phyloP scores from a whole-genome alignment of 2,113 vertebrate species.

The Mirza zaza region DNA sequence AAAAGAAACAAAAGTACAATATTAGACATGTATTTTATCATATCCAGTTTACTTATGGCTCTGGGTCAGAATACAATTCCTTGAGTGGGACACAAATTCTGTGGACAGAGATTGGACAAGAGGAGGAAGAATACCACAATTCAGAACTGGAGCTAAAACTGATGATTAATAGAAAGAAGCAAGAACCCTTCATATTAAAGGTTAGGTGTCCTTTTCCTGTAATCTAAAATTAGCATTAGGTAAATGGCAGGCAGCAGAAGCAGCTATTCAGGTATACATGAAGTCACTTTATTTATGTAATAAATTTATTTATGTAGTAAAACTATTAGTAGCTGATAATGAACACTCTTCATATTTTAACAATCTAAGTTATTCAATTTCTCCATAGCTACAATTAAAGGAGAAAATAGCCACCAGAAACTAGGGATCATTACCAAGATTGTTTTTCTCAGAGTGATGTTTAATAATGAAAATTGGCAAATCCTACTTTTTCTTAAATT shows the following conservation, averaged over 20 bases:
- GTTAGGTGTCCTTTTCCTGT: neutral
- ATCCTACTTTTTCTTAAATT: neutral
- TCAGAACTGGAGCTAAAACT: neutral
- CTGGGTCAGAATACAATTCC: neutral
- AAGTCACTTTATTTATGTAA: neutral
- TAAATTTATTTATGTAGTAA: neutral
- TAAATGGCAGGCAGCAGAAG: neutral
- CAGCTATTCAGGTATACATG: neutral
- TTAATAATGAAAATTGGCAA: neutral
- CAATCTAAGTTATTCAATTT: neutral
- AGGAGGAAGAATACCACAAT: neutral
- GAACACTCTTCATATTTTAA: neutral
- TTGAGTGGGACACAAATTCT: neutral
- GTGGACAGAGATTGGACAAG: neutral
- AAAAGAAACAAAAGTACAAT: neutral
- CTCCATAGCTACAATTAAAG: neutral
- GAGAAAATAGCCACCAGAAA: neutral
- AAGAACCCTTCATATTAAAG: neutral
- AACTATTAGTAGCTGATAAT: neutral
- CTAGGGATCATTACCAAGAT: neutral
- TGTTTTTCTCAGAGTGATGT: neutral
- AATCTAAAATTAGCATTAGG: neutral
- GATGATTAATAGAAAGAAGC: neutral
- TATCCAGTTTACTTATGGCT: neutral
- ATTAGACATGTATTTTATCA: neutral